Evolutionary conservation across 2,888 invertebrate genomes (phyloP).

Genomic region (Melanophora roralis): DNA sequence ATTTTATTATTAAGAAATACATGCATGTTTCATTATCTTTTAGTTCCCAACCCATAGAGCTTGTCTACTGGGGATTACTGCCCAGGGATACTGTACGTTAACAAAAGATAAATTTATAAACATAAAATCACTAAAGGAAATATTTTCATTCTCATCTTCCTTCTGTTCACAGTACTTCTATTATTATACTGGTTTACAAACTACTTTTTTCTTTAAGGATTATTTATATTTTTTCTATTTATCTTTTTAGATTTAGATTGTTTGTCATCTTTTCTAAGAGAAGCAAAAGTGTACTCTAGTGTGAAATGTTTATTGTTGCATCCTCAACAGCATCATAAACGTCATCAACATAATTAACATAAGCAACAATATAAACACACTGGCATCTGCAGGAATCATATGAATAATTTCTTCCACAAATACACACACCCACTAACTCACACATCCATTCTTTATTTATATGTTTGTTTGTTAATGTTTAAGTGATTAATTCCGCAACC

Average conservation of each 20-base stretch:
- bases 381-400: too few relatives aligned
- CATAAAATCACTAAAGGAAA: neutral
- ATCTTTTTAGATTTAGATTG: neutral
- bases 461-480: too few relatives aligned
- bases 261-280: slow-evolving; percentile 35
- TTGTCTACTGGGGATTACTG: slow-evolving; percentile 35
- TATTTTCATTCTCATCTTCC: neutral
- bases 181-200: too few relatives aligned
- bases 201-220: neutral
- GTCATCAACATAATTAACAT: neutral
- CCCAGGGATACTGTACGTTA: slow-evolving; percentile 16
- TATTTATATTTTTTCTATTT: neutral
- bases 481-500: slow-evolving; percentile 44
- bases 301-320: slow-evolving; percentile 45
- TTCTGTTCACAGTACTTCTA: too few relatives aligned
- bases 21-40: neutral
- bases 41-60: neutral
- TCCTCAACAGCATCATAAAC: slow-evolving; percentile 1
- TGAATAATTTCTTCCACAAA: too few relatives aligned
- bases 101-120: slow-evolving; percentile 47
- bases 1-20: slow-evolving; percentile 34
- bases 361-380: neutral
- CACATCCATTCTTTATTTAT: too few relatives aligned
- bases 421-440: too few relatives aligned
- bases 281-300: slow-evolving; percentile 36